Evolutionary conservation across 2,888 invertebrate genomes (phyloP).

Genomic region (Drosophila melanosoma): DNA sequence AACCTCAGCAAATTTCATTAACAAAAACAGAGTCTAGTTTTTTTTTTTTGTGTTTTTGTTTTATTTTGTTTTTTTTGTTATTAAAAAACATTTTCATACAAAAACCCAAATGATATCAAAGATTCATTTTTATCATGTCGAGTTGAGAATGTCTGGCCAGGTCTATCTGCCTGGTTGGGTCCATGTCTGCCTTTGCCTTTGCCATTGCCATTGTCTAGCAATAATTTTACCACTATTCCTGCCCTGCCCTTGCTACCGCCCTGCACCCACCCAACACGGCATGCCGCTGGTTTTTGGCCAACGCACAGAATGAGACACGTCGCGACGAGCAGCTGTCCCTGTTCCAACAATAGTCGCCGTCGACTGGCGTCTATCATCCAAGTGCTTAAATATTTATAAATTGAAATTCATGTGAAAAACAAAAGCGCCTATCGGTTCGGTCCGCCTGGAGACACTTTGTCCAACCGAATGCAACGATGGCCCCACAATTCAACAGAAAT

Average conservation of each 20-base stretch:
- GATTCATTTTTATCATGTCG: conserved; percentile 77
- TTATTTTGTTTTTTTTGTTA: conserved; percentile 63
- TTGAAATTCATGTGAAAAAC: conserved; percentile 76
- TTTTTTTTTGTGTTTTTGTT: neutral
- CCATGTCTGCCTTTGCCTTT: conserved; percentile 20
- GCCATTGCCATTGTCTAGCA: conserved; percentile 2
- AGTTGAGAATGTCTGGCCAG: conserved; percentile 54
- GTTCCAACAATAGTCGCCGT: conserved; percentile 2
- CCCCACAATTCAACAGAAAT: conserved; percentile 71
- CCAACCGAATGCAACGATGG: conserved; percentile 50
- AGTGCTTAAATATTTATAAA: conserved; percentile 77
- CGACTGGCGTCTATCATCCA: conserved; percentile 58
- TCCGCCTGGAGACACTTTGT: conserved; percentile 14
- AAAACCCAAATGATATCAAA: conserved; percentile 77
- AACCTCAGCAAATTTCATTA: conserved; percentile 71
- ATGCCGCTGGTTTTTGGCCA: conserved; percentile 33
- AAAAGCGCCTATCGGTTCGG: conserved; percentile 65
- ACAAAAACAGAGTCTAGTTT: conserved; percentile 57
- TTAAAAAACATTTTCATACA: conserved; percentile 71
- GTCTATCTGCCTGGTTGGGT: conserved; percentile 24
- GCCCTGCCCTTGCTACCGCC: neutral
- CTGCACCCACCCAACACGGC: neutral
- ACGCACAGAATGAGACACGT: conserved; percentile 32
- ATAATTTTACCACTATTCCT: neutral
- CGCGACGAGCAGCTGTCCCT: conserved; percentile 43